A percentile compares a stretch with the other conserved stretches of the same genome.
Evolutionary conservation across 1,140 invertebrate genomes (phyloP).

Genomic region (Helicoverpa zea): DNA sequence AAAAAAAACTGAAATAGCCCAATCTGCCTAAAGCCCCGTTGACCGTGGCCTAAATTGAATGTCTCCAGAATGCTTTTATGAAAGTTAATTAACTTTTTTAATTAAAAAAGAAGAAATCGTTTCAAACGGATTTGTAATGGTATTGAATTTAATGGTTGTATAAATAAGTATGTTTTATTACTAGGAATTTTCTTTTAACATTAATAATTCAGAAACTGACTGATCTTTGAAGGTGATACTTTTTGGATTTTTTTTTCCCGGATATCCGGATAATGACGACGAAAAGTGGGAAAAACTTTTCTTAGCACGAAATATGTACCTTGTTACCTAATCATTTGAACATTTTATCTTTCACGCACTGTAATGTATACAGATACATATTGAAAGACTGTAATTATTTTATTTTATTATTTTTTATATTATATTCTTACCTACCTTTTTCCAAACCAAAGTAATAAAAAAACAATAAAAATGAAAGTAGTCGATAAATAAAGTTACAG

Average conservation of each 20-base stretch:
- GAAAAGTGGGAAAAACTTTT: too few species aligned
- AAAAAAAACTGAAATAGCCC: neutral
- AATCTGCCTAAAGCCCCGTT: neutral
- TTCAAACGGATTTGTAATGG: constrained; percentile 6
- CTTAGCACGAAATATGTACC: too few species aligned
- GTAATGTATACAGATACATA: too few species aligned
- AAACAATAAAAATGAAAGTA: neutral
- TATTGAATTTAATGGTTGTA: neutral
- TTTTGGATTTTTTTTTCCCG: too few species aligned
- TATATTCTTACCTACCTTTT: too few species aligned
- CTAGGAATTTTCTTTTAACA: neutral
- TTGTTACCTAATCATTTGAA: too few species aligned
- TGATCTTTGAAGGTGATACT: too few species aligned
- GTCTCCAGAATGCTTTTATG: constrained; percentile 19
- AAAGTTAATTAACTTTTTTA: constrained; percentile 35
- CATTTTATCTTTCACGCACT: too few species aligned
- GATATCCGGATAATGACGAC: too few species aligned
- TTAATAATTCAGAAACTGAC: neutral
- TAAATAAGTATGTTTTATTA: neutral
- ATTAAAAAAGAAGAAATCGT: constrained; percentile 31
- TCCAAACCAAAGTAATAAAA: too few species aligned
- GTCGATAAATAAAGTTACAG: neutral
- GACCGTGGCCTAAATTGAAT: constrained; percentile 15
- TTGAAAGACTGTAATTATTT: too few species aligned
- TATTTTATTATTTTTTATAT: too few species aligned